A percentile compares a stretch with the other conserved stretches of the same genome.
These are phyloP conservation scores for Atrichornis clamosus DNA, from an alignment of 2,113 vertebrate species.

Conservation along the genomic window DNA sequence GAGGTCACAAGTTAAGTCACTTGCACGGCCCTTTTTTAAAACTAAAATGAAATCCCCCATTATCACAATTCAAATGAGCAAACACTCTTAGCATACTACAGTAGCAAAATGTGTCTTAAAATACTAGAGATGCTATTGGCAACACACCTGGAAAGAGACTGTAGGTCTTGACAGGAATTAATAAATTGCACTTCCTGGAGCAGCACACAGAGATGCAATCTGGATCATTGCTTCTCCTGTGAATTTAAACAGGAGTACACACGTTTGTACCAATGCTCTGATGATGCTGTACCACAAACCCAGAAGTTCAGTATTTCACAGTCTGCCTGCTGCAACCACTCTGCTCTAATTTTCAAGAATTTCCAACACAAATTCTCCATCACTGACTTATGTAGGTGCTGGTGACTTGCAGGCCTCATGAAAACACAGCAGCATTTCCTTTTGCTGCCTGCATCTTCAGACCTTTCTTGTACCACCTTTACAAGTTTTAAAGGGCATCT, in stretches of 20 bases:
- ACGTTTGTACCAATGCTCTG: neutral
- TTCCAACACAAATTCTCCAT: neutral
- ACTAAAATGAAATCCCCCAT: neutral
- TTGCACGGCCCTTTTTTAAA: neutral
- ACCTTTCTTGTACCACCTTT: neutral
- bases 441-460: neutral
- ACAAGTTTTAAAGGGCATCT: constrained; percentile 28
- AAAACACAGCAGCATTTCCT: neutral
- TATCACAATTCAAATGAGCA: neutral
- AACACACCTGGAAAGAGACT: neutral
- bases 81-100: neutral
- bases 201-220: neutral
- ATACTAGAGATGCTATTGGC: neutral
- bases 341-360: neutral
- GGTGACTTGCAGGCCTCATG: neutral
- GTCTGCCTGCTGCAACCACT: neutral
- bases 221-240: neutral
- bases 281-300: rapidly evolving
- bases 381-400: neutral
- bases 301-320: neutral
- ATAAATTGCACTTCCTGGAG: neutral
- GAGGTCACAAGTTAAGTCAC: neutral
- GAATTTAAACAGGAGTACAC: neutral
- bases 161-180: neutral
- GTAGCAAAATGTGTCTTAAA: neutral